Conservation (phyloP, 2,888 invertebrate genomes). For the Geotrupes spiniger region DNA sequence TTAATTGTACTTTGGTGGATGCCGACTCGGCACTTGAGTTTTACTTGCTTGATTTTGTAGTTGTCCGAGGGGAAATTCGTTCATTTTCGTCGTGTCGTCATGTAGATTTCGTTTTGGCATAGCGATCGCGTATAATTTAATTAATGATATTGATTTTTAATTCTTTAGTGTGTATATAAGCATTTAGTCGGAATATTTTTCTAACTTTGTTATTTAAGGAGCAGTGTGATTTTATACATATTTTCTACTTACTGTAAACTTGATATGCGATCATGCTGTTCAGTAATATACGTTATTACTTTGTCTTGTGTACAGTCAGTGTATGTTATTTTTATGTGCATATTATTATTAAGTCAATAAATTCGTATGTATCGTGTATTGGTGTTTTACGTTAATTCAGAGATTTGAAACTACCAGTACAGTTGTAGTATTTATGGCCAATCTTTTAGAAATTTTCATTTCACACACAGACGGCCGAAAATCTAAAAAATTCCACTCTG, state of each 20-base stretch:
- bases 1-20: slow-evolving; percentile 1
- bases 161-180: slow-evolving; percentile 18
- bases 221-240: slow-evolving; percentile 12
- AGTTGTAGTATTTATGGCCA: no score
- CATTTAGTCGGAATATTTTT: slow-evolving; percentile 8
- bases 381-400: no score
- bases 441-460: no score
- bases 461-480: no score
- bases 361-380: slow-evolving; percentile 16
- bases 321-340: slow-evolving; percentile 30
- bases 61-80: not conserved
- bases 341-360: slow-evolving; percentile 27
- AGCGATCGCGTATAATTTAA: slow-evolving; percentile 16
- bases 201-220: slow-evolving; percentile 1
- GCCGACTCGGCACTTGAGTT: slow-evolving; percentile 2
- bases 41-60: slow-evolving; percentile 7
- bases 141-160: slow-evolving; percentile 17
- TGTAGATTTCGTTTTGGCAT: slow-evolving; percentile 16
- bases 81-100: slow-evolving; percentile 13
- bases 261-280: slow-evolving; percentile 9
- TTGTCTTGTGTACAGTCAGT: slow-evolving; percentile 16
- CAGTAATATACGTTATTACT: slow-evolving; percentile 18
- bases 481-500: no score
- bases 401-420: no score
- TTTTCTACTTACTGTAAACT: slow-evolving; percentile 12